Percentiles rank a stretch among this genome's conserved stretches.
Conservation (phyloP, 2,113 vertebrate genomes). For the Aleadryas rufinucha region DNA sequence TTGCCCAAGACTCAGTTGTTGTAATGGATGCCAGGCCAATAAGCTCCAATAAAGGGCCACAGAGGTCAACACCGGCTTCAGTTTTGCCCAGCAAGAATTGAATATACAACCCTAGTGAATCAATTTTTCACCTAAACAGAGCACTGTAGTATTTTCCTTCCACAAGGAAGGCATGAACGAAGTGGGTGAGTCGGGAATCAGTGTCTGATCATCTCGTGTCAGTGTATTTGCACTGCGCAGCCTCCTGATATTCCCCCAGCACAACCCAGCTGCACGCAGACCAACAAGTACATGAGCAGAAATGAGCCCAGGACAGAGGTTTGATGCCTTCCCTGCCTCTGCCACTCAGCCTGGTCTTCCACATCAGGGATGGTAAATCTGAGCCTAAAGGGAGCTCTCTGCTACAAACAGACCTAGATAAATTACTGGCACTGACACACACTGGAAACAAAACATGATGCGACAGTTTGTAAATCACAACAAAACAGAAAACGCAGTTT, state of each 20-base stretch:
- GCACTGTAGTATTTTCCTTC: neutral
- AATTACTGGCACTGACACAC: neutral
- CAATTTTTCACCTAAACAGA: neutral
- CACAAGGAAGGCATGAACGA: neutral
- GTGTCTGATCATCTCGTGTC: neutral
- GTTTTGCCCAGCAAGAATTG: neutral
- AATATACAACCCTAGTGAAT: neutral
- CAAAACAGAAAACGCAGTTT: neutral
- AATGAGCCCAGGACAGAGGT: neutral
- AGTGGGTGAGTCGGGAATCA: neutral
- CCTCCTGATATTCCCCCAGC: neutral
- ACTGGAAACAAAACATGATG: neutral
- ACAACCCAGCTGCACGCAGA: neutral
- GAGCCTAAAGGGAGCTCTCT: neutral
- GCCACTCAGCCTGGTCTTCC: neutral
- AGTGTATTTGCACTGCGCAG: neutral
- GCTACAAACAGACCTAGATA: neutral
- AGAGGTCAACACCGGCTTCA: neutral
- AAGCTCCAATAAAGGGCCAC: neutral
- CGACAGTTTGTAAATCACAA: neutral
- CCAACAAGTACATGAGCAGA: neutral
- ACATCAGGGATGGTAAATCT: neutral
- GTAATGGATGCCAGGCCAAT: neutral
- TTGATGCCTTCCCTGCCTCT: neutral
- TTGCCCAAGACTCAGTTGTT: neutral